Evolutionary conservation across 92 coral and sea anemone species (phyloP).

Genomic region (Chrysogorgia sp.): DNA sequence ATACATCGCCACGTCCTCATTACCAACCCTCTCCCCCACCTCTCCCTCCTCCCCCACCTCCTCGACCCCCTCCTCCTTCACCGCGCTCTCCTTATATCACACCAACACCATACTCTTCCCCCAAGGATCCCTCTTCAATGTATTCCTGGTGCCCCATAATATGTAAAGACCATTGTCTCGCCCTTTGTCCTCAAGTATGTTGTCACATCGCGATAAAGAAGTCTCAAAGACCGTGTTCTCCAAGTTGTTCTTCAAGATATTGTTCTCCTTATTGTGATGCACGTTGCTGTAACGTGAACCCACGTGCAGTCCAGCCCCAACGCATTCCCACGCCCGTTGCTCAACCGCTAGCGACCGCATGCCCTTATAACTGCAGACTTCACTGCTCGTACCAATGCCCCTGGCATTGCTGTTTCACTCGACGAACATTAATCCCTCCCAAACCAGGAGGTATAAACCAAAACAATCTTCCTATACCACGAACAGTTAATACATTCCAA

Average conservation of each 20-base stretch:
- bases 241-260: conserved; percentile 12
- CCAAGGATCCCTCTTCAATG: neutral
- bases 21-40: conserved; percentile 30
- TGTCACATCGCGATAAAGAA: conserved; percentile 24
- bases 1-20: neutral
- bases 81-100: neutral
- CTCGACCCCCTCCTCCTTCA: conserved; percentile 9
- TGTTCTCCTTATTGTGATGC: conserved; percentile 9
- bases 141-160: conserved; percentile 32
- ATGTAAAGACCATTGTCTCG: conserved; percentile 35
- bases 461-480: neutral
- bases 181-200: conserved; percentile 40
- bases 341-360: conserved; percentile 38
- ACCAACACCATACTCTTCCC: neutral
- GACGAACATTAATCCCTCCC: conserved; percentile 1
- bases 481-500: neutral
- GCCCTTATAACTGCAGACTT: conserved; percentile 72
- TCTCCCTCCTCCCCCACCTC: conserved; percentile 6
- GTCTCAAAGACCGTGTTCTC: conserved; percentile 18
- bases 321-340: conserved; percentile 22
- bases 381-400: conserved; percentile 81
- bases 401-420: conserved; percentile 70
- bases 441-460: neutral
- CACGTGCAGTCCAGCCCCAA: neutral
- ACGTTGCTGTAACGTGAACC: neutral